Evolutionary conservation across 2,113 vertebrate genomes (phyloP).

Genomic region (Rafetus swinhoei): DNA sequence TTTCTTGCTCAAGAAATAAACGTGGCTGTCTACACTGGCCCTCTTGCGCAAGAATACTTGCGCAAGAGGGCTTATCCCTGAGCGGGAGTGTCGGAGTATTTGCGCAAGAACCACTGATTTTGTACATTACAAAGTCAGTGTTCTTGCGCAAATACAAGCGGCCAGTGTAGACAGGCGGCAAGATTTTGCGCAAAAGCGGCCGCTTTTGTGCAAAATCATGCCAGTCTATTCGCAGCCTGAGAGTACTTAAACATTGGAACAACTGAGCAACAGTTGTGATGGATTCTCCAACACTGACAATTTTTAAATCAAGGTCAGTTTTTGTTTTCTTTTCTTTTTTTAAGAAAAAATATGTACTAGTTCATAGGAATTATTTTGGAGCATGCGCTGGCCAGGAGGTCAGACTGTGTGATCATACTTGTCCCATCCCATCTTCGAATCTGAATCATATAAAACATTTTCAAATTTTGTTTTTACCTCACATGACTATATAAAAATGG

Average conservation of each 20-base stretch:
- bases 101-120: too few species aligned
- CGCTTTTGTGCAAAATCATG: too few species aligned
- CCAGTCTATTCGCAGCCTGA: too few species aligned
- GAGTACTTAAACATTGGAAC: not conserved
- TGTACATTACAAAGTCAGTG: too few species aligned
- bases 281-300: not conserved
- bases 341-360: not conserved
- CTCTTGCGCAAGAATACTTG: too few species aligned
- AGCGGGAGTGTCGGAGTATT: too few species aligned
- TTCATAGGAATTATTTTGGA: not conserved
- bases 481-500: slow-evolving; percentile 37
- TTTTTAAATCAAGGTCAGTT: not conserved
- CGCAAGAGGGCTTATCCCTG: too few species aligned
- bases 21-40: too few species aligned
- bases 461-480: slow-evolving; percentile 29
- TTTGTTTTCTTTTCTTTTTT: not conserved
- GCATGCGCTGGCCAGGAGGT: not conserved
- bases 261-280: not conserved
- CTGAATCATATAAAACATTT: slow-evolving; percentile 17
- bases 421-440: not conserved
- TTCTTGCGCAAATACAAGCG: too few species aligned
- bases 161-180: too few species aligned
- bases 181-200: too few species aligned
- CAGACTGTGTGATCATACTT: not conserved
- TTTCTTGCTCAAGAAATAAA: too few species aligned